Conservation (phyloP, 2,113 vertebrate species). For the Eupsittula cactorum region DNA sequence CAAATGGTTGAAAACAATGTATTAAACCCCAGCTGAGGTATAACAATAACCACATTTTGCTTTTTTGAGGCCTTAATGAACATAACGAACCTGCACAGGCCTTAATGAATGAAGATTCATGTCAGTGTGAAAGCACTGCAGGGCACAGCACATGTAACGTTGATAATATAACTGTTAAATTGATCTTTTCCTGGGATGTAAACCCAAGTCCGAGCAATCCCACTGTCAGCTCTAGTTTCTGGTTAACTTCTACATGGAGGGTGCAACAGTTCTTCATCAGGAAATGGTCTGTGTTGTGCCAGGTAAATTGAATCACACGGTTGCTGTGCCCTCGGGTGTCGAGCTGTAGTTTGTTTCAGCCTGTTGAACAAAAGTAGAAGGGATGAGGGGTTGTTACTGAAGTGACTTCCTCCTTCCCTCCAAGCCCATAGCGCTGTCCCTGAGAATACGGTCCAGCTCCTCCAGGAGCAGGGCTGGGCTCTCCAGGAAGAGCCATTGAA, state of each 20-base stretch:
- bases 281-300: neutral
- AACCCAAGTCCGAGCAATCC: neutral
- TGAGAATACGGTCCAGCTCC: neutral
- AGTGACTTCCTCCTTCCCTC: neutral
- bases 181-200: neutral
- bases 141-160: neutral
- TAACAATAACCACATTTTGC: neutral
- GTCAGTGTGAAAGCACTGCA: neutral
- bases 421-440: neutral
- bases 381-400: neutral
- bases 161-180: neutral
- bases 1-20: neutral
- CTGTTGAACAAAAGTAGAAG: neutral
- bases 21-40: neutral
- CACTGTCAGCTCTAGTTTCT: neutral
- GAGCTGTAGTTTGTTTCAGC: neutral
- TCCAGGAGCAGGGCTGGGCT: neutral
- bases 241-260: neutral
- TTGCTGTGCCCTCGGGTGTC: neutral
- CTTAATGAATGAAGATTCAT: neutral
- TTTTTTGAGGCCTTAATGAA: conserved; percentile 47
- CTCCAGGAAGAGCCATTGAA: neutral
- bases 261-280: neutral
- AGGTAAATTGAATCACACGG: neutral
- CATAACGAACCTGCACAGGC: neutral